These are phyloP conservation scores for Cartodere bifasciata DNA, from an alignment of 2,888 invertebrate species.

Conservation along the genomic window DNA sequence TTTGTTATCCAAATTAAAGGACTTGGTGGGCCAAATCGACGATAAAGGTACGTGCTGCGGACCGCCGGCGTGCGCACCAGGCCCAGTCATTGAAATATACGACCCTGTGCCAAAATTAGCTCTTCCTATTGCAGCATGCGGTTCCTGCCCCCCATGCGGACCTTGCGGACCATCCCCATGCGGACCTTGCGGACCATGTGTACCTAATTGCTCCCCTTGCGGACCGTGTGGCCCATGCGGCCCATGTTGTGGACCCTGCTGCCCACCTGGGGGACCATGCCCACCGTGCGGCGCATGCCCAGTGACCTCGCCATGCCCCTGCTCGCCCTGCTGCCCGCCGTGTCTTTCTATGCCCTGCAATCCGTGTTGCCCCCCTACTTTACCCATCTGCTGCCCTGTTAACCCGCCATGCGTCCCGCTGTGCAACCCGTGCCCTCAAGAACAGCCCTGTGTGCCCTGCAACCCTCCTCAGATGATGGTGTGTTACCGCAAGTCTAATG, in stretches of 20 bases:
- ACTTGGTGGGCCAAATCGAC: slow-evolving; percentile 27
- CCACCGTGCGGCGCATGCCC: slow-evolving; percentile 33
- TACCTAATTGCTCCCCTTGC: slow-evolving; percentile 34
- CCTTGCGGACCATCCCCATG: slow-evolving; percentile 29
- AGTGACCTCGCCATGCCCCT: slow-evolving; percentile 34
- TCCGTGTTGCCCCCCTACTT: too few relatives aligned
- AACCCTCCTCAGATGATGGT: slow-evolving; percentile 46
- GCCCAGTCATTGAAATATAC: slow-evolving; percentile 38
- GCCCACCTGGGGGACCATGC: slow-evolving; percentile 32
- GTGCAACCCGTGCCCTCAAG: slow-evolving; percentile 38
- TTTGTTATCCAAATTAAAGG: slow-evolving; percentile 26
- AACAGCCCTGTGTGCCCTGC: slow-evolving; percentile 44
- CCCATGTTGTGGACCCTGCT: slow-evolving; percentile 16
- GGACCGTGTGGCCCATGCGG: slow-evolving; percentile 14
- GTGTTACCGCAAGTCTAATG: slow-evolving; percentile 35
- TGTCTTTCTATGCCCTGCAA: slow-evolving; percentile 42
- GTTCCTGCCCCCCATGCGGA: slow-evolving; percentile 24
- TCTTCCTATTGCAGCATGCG: slow-evolving; percentile 36
- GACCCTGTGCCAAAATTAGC: slow-evolving; percentile 44
- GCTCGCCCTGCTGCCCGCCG: slow-evolving; percentile 15
- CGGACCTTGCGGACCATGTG: slow-evolving; percentile 34
- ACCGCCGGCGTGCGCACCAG: slow-evolving; percentile 34
- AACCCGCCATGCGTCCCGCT: slow-evolving; percentile 40
- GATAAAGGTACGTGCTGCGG: slow-evolving; percentile 17
- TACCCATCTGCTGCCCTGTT: slow-evolving; percentile 33